Evolutionary conservation across 2,888 invertebrate species (phyloP).

Genomic region (Eudasyphora cyanicolor): DNA sequence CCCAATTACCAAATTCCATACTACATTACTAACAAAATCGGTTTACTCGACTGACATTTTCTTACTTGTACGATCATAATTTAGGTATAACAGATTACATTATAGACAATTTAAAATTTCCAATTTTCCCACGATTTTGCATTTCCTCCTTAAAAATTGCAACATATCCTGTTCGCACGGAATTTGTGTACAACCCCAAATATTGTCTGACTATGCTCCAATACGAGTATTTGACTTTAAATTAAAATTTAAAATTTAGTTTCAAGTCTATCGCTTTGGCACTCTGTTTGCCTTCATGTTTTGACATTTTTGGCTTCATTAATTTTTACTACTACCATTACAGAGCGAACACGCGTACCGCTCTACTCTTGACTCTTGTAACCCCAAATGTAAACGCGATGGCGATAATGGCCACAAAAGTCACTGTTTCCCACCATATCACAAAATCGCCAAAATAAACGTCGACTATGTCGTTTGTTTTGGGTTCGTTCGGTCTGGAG

Average conservation of each 20-base stretch:
- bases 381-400: too few relatives aligned
- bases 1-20: too few relatives aligned
- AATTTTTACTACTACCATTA: neutral
- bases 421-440: conserved; percentile 3
- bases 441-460: neutral
- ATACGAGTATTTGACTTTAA: neutral
- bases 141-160: too few relatives aligned
- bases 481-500: neutral
- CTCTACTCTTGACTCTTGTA: too few relatives aligned
- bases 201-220: too few relatives aligned
- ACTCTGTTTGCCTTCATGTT: neutral
- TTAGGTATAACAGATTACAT: too few relatives aligned
- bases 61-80: too few relatives aligned
- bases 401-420: neutral
- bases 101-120: too few relatives aligned
- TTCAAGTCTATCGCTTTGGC: neutral
- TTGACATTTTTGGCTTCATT: conserved; percentile 17
- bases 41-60: too few relatives aligned
- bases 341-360: neutral
- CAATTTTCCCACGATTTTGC: too few relatives aligned
- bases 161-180: neutral
- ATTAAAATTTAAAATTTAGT: neutral
- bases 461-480: neutral
- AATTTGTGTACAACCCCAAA: neutral
- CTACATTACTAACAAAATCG: too few relatives aligned